Evolutionary conservation across 2,113 vertebrate species (phyloP).

Genomic region (Engystomops pustulosus): DNA sequence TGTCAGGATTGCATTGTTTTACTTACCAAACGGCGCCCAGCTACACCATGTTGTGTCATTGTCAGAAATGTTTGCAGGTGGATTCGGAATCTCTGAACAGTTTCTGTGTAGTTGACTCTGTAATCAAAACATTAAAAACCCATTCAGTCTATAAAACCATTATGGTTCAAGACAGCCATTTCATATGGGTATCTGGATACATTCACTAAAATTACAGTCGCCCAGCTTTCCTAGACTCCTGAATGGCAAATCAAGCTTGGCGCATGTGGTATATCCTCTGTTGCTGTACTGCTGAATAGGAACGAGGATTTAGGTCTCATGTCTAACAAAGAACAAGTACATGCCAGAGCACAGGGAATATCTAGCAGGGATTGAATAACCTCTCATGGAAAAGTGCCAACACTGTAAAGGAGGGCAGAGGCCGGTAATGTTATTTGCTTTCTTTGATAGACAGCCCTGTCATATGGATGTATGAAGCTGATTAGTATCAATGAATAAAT

Average conservation of each 20-base stretch:
- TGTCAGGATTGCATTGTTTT: neutral
- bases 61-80: slow-evolving; percentile 72
- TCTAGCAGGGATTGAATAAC: neutral
- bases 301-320: neutral
- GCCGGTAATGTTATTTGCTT: neutral
- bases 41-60: slow-evolving; percentile 89
- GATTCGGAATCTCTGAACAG: slow-evolving; percentile 75
- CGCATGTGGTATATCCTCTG: neutral
- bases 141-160: no score
- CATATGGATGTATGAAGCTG: neutral
- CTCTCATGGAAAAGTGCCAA: neutral
- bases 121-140: neutral
- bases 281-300: neutral
- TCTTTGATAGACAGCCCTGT: neutral
- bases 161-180: no score
- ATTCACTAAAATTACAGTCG: no score
- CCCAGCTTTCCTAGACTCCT: neutral
- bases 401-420: neutral
- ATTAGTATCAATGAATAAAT: neutral
- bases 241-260: neutral
- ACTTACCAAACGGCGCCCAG: slow-evolving; percentile 94
- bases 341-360: neutral
- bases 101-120: slow-evolving; percentile 94
- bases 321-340: neutral
- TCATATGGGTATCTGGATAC: no score